These are phyloP conservation scores for Pogonus chalceus DNA, from an alignment of 1,140 invertebrate species.

Conservation along the genomic window DNA sequence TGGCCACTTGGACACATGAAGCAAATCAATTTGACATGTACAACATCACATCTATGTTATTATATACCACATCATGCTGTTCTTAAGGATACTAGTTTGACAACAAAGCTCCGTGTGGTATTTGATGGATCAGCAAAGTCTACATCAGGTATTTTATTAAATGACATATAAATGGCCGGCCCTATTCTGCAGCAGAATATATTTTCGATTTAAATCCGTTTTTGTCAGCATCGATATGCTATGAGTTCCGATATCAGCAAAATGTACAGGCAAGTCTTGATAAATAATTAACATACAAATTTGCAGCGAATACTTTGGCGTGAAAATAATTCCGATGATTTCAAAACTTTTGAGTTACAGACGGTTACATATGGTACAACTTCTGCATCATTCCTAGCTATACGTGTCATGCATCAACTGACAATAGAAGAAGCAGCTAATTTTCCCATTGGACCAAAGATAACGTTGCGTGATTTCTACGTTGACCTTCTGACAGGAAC, in stretches of 20 bases:
- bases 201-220: constrained; percentile 27
- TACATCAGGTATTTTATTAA: constrained; percentile 22
- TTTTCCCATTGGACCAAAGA: not conserved
- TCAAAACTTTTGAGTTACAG: constrained; percentile 22
- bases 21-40: too few species aligned
- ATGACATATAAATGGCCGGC: constrained; percentile 27
- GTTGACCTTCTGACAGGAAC: constrained; percentile 5
- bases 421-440: constrained; percentile 7
- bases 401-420: constrained; percentile 5
- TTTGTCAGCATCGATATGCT: constrained; percentile 24
- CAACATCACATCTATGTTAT: too few species aligned
- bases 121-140: too few species aligned
- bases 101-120: too few species aligned
- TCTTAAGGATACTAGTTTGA: too few species aligned
- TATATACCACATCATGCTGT: too few species aligned
- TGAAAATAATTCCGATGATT: constrained; percentile 15
- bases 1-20: too few species aligned
- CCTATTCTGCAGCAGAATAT: constrained; percentile 31
- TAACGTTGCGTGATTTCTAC: constrained; percentile 11
- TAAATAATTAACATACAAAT: constrained; percentile 17
- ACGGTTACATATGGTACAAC: constrained; percentile 24
- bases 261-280: constrained; percentile 27
- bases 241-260: constrained; percentile 16
- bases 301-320: constrained; percentile 22
- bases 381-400: constrained; percentile 19